Percentiles rank a stretch among this genome's conserved stretches.
phyloP scores from a whole-genome alignment of 35 echinoderm and acorn worm genomes.

The Apostichopus parvimensis region DNA sequence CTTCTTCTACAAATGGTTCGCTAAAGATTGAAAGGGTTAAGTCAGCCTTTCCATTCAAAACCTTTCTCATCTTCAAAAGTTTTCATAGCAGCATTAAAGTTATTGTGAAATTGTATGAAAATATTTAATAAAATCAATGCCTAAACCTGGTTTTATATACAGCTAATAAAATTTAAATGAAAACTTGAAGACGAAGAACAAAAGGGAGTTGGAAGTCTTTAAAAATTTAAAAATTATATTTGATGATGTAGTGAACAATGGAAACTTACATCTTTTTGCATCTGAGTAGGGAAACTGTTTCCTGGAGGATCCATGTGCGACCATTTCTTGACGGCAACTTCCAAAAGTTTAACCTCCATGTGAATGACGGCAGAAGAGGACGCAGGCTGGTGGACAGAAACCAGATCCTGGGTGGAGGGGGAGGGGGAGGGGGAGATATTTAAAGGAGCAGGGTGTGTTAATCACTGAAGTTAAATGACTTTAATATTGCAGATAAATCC shows the following conservation, averaged over 20 bases:
- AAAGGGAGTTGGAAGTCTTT: not conserved
- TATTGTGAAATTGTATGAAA: no score
- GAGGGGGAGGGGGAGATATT: no score
- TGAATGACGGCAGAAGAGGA: slow-evolving; percentile 69
- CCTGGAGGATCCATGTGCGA: slow-evolving; percentile 61
- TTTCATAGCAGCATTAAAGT: no score
- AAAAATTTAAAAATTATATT: not conserved
- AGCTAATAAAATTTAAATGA: not conserved
- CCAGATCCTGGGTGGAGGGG: slow-evolving; percentile 57
- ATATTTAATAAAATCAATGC: no score
- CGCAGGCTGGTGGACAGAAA: slow-evolving; percentile 66
- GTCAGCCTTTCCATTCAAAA: no score
- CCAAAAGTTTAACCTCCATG: slow-evolving; percentile 87
- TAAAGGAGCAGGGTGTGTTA: no score
- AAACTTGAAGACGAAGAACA: not conserved
- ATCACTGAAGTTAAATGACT: no score
- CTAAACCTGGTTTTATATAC: not conserved
- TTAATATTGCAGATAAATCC: no score
- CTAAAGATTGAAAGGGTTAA: no score
- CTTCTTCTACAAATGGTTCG: no score
- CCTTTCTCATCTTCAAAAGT: no score
- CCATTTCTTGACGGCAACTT: slow-evolving; percentile 79
- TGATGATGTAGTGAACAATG: not conserved
- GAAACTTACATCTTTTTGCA: slow-evolving; percentile 95
- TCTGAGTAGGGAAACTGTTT: slow-evolving; percentile 74